Conservation (phyloP, 2,113 vertebrate species). For the Illadopsis cleaveri region DNA sequence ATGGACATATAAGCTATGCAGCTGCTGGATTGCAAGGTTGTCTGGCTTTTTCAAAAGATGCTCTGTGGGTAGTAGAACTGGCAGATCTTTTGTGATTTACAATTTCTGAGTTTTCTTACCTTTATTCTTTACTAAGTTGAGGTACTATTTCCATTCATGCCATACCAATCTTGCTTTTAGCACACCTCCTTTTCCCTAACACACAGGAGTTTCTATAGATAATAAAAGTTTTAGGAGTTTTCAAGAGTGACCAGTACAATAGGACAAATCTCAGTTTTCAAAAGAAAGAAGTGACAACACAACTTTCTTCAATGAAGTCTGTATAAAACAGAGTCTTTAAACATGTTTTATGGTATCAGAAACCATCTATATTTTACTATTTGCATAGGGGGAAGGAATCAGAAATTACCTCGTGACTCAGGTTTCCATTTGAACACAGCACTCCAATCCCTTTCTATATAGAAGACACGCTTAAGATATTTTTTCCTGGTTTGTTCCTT, state of each 20-base stretch:
- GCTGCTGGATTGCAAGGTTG: neutral
- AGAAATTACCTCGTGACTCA: neutral
- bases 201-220: neutral
- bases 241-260: neutral
- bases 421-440: neutral
- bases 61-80: neutral
- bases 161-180: neutral
- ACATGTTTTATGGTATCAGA: neutral
- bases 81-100: neutral
- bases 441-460: neutral
- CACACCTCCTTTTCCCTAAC: neutral
- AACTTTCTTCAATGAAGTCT: neutral
- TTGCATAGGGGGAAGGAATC: slow-evolving; percentile 54
- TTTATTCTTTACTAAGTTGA: neutral
- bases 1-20: neutral
- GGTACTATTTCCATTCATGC: neutral
- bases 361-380: neutral
- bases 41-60: neutral
- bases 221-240: neutral
- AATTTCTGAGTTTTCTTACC: neutral
- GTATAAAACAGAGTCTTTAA: neutral
- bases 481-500: neutral
- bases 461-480: neutral
- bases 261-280: neutral
- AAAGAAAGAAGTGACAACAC: slow-evolving; percentile 8